Evolutionary conservation across 2,797 vertebrate species (phyloP), one percentile per base, ranked within the genome.

Genomic region (Arnoldichthys spilopterus): DNA sequence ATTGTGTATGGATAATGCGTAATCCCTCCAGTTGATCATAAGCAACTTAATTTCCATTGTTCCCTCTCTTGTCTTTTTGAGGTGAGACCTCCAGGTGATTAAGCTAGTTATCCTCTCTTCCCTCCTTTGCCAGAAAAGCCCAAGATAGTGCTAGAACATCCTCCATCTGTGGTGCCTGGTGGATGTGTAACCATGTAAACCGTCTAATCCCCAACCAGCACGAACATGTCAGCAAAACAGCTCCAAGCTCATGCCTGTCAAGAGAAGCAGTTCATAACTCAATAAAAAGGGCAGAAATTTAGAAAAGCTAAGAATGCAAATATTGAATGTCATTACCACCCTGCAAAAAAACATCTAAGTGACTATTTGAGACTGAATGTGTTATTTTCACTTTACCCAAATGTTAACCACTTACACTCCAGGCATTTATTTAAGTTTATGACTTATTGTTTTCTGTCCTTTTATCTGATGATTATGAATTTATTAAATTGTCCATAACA

Each of bases 41-140:
- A 83, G 34, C 22, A 32, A 45, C 89, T 90, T 89, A 82, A 84
- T 90, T 91, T 89, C 83, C 83, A 90, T 90, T 91, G 87, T 91
- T 90, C 28, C 74, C 66, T 82, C 84, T 85, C n/a, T 76, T 49
- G 49, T 88, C 87, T 91, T 90, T 91, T 18, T 84, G 84, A 87
- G 89, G 89, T 90, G 86, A 90, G 88, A 91, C 82, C 82, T 87
- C 82, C 76, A 68, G 53, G 5, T 84, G 87, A 72, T 76, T 72
- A 72, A 66, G 77, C 62, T 45, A 89, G 87, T 90, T 90, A 90
- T 88, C 75, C 86, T 71, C 66, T 47, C 73, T 43, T 37, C 59
- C 61, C 75, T 70, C 58, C 56, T 45, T 34, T 69, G 8, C 22
- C 28, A 74, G 24, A 80, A 47, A 74, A 67, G 43, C 64, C 47